Conservation (phyloP, 2,797 vertebrate species). For the Crocodylus rhombifer region DNA sequence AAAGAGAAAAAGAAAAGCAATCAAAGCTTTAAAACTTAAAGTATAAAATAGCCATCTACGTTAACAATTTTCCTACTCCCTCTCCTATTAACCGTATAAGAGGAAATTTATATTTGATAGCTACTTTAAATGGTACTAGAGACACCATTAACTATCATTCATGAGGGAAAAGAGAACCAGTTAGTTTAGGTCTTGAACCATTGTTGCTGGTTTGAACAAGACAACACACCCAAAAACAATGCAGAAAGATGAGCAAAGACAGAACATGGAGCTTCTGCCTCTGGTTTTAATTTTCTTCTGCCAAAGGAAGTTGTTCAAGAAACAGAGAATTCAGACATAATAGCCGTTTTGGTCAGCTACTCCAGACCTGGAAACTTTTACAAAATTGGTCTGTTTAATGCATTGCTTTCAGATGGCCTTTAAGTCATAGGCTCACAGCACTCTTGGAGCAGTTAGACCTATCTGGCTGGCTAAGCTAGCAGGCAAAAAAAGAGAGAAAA, state of each 20-base stretch:
- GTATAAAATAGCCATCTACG: not conserved
- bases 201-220: not conserved
- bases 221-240: not conserved
- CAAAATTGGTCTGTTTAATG: too few relatives aligned
- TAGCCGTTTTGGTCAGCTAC: not conserved
- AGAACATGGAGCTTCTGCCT: not conserved
- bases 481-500: too few relatives aligned
- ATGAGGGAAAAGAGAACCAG: not conserved
- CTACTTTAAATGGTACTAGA: not conserved
- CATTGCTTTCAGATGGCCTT: too few relatives aligned
- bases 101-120: conserved; percentile 8
- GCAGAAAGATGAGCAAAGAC: not conserved
- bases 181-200: conserved; percentile 9
- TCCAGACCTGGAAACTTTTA: not conserved
- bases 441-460: too few relatives aligned
- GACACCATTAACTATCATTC: not conserved
- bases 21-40: not conserved
- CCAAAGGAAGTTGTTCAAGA: not conserved
- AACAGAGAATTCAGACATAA: too few relatives aligned
- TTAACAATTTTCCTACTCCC: not conserved
- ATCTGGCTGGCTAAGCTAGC: too few relatives aligned
- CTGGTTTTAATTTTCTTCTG: not conserved
- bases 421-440: too few relatives aligned
- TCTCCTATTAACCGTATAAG: not conserved
- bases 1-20: not conserved